These are phyloP conservation scores for Aleadryas rufinucha DNA, from an alignment of 2,113 vertebrate species.

Conservation along the genomic window DNA sequence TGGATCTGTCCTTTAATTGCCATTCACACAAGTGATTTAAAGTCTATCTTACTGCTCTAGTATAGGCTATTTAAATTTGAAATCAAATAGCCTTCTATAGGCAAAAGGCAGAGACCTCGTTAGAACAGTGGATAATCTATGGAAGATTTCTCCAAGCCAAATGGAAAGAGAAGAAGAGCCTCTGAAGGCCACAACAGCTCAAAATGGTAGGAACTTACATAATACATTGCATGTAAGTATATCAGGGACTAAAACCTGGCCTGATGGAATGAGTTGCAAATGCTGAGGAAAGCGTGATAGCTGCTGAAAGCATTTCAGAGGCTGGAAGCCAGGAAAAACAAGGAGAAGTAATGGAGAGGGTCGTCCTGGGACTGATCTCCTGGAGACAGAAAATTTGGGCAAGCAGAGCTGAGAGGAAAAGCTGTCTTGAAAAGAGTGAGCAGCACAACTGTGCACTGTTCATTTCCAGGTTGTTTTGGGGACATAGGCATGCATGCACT, in stretches of 20 bases:
- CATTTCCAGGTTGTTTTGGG: neutral
- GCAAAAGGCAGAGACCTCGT: neutral
- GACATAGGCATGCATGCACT: neutral
- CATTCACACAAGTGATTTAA: neutral
- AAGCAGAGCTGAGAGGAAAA: neutral
- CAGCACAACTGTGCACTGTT: neutral
- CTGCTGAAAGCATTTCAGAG: neutral
- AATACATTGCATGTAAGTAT: neutral
- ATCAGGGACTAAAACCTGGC: neutral
- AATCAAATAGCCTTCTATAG: neutral
- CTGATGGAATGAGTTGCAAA: neutral
- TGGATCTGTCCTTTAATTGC: neutral
- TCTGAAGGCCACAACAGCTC: neutral
- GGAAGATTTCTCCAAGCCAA: neutral
- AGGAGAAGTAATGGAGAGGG: neutral
- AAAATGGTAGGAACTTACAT: neutral
- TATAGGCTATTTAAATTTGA: neutral
- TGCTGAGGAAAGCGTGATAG: neutral
- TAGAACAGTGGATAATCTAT: neutral
- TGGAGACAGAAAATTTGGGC: neutral
- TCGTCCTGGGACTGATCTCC: neutral
- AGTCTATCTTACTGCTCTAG: neutral
- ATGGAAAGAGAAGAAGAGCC: neutral
- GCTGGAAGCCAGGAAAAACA: conserved; percentile 38
- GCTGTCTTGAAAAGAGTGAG: neutral